Evolutionary conservation across 2,797 vertebrate genomes (phyloP).

Genomic region (Notolabrus celidotus): DNA sequence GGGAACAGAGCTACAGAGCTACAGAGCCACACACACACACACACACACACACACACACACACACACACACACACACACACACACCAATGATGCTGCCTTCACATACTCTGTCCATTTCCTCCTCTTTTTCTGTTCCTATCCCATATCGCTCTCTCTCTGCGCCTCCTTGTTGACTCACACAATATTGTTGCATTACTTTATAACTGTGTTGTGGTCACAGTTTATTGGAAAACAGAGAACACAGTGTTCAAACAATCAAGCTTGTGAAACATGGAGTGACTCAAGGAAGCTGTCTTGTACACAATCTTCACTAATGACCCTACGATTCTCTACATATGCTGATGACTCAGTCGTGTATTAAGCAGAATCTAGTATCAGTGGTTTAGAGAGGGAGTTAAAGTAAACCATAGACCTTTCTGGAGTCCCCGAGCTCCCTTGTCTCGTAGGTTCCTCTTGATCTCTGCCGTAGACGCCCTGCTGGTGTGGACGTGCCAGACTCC

Average conservation of each 20-base stretch:
- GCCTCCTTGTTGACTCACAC: conserved; percentile 66
- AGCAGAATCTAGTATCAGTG: no score
- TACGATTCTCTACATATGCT: no score
- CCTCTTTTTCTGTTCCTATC: conserved; percentile 53
- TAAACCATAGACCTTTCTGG: no score
- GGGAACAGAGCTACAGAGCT: conserved; percentile 67
- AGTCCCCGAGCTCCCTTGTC: no score
- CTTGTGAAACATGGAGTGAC: conserved; percentile 8
- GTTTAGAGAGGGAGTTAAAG: no score
- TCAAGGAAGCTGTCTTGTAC: no score
- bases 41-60: conserved; percentile 30
- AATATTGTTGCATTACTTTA: conserved; percentile 38
- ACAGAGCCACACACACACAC: conserved; percentile 66
- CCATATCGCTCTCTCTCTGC: conserved; percentile 66
- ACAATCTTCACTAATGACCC: no score
- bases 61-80: conserved; percentile 66
- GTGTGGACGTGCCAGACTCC: no score
- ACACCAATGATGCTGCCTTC: conserved; percentile 34
- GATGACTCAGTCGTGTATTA: no score
- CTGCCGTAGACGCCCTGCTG: no score
- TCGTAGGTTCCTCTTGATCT: no score
- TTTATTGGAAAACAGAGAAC: conserved; percentile 56
- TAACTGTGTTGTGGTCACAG: conserved; percentile 28
- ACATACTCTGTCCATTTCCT: conserved; percentile 74
- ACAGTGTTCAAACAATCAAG: conserved; percentile 59